Evolutionary conservation across 2,888 invertebrate genomes (phyloP), one percentile per base, ranked within the genome.

Genomic region (Trissolcus brochymenae): DNA sequence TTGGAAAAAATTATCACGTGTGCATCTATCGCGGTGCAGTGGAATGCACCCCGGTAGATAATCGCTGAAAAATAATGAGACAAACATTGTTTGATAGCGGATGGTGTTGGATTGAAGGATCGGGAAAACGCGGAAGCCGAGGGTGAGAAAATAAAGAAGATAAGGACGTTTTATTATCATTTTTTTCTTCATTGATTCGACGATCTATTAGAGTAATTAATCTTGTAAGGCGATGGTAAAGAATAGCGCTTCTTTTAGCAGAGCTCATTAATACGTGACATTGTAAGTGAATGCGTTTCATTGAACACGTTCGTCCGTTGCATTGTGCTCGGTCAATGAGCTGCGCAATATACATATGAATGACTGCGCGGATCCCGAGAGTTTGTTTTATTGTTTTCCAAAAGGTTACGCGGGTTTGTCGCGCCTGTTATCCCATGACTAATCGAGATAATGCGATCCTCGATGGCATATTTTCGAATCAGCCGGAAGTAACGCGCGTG

Each of bases 371-470:
- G 65, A 76, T 76, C 60, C 76, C 41, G 35, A 35, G 61, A 46
- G 76, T 76, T 76, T 70, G 76, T 76, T 76, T 76, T 76, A 76
- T 76, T 76, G 76, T 76, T 76, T 76, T 65, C 76, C 70, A 76
- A 76, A 76, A 2, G 76, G 65, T 65, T 61, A 61, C 64, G 60
- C 64, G 66, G 56, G 70, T 76, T 61, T 60, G 64, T 62, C 55
- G 70, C 76, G 59, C 35, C 35, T 56, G 65, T 76, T 76, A 51
- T 51, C 51, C 70, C 65, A 57, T 70, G 70, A 76, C 76, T 70
- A 65, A 70, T 76, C 70, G 76, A 65, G 70, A 76, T 76, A 76
- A 66, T 70, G 65, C 43, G 59, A 57, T 68, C 53, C 76, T 61
- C 66, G 76, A 71, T 76, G 74, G 74, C 66, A 66, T 71, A 66